Percentiles rank a stretch among this genome's conserved stretches.
Evolutionary conservation across 2,797 vertebrate genomes (phyloP).

Genomic region (Acanthurus lineatus): DNA sequence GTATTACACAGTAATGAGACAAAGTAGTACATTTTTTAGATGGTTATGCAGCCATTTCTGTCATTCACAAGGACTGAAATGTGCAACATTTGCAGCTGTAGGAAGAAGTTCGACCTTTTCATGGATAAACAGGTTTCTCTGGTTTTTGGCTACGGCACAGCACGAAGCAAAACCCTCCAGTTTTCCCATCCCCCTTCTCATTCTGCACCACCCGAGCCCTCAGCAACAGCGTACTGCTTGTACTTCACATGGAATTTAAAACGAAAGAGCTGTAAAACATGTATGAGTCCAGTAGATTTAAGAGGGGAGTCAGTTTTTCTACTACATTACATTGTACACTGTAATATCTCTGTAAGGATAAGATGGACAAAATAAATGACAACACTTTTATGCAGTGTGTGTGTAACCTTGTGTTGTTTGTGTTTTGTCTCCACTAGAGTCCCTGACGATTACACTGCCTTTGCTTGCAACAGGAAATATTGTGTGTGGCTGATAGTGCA

Average conservation of each 20-base stretch:
- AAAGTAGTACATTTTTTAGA: not conserved
- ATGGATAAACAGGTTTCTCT: slow-evolving; percentile 60
- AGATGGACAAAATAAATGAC: not conserved
- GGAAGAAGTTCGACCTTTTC: slow-evolving; percentile 21
- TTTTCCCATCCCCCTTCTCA: slow-evolving; percentile 60
- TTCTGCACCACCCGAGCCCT: slow-evolving; percentile 27
- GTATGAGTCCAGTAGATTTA: slow-evolving; percentile 33
- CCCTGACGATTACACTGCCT: slow-evolving; percentile 46
- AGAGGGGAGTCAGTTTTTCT: not conserved
- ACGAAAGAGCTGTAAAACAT: slow-evolving; percentile 44
- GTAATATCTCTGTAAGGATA: slow-evolving; percentile 10
- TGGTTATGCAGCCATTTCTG: not conserved
- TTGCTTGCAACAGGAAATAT: slow-evolving; percentile 53
- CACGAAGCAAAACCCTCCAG: slow-evolving; percentile 35
- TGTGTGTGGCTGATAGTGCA: slow-evolving; percentile 56
- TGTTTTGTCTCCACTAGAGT: slow-evolving; percentile 8
- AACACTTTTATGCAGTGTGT: not conserved
- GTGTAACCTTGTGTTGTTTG: slow-evolving; percentile 23
- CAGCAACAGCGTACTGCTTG: slow-evolving; percentile 23
- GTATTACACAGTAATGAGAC: not conserved
- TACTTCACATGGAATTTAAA: slow-evolving; percentile 37
- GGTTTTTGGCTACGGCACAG: slow-evolving; percentile 47
- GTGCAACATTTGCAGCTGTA: not conserved
- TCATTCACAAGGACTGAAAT: not conserved
- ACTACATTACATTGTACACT: not conserved